Conservation (phyloP, 2,888 invertebrate genomes). For the Heteropelma amictum region DNA sequence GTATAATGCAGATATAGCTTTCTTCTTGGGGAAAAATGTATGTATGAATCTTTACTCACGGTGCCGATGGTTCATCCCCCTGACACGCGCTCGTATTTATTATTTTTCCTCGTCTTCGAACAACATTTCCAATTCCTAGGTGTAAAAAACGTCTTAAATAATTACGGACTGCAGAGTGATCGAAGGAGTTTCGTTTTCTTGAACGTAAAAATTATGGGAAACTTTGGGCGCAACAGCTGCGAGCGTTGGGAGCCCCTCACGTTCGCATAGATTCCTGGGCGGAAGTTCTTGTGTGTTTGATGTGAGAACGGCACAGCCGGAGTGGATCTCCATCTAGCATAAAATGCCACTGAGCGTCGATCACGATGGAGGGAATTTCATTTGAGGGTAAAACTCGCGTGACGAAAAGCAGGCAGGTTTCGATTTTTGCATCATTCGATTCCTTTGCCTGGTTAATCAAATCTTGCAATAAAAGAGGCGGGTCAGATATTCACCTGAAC, state of each 20-base stretch:
- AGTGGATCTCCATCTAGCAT: neutral
- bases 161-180: conserved; percentile 57
- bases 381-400: too few relatives aligned
- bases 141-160: conserved; percentile 30
- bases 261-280: conserved; percentile 34
- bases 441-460: too few relatives aligned
- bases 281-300: conserved; percentile 29
- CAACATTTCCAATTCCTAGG: neutral
- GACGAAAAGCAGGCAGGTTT: too few relatives aligned
- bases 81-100: conserved; percentile 43
- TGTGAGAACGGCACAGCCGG: conserved; percentile 16
- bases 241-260: conserved; percentile 17
- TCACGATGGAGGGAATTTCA: conserved; percentile 1
- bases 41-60: conserved; percentile 28
- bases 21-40: conserved; percentile 1
- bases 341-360: conserved; percentile 14
- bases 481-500: too few relatives aligned
- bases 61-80: neutral
- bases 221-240: conserved; percentile 37
- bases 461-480: too few relatives aligned
- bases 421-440: too few relatives aligned
- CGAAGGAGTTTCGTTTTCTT: conserved; percentile 48
- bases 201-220: conserved; percentile 33
- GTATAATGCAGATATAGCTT: conserved; percentile 19
- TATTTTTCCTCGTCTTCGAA: neutral